Conservation (phyloP, 2,888 invertebrate genomes). For the Yponomeuta plumbellus region DNA sequence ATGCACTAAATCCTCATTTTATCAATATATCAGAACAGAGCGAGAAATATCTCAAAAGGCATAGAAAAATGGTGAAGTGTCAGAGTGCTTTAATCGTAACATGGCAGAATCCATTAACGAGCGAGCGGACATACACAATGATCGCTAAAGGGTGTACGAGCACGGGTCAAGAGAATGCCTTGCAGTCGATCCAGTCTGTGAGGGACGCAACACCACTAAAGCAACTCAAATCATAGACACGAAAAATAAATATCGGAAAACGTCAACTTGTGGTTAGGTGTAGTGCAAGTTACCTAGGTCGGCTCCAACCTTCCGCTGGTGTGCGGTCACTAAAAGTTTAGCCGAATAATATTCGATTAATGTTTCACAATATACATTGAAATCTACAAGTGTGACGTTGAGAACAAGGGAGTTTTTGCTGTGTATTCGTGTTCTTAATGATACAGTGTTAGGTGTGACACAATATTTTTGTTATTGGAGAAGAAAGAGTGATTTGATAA, state of each 20-base stretch:
- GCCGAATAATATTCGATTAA: slow-evolving; percentile 72
- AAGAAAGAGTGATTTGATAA: slow-evolving; percentile 18
- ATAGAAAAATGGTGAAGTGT: slow-evolving; percentile 64
- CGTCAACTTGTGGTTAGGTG: slow-evolving; percentile 74
- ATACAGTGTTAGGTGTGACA: slow-evolving; percentile 54
- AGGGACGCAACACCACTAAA: slow-evolving; percentile 76
- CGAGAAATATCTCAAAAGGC: slow-evolving; percentile 62
- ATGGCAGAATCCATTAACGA: slow-evolving; percentile 65
- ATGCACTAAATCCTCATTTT: slow-evolving; percentile 64
- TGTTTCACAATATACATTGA: slow-evolving; percentile 53
- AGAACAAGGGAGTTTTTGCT: slow-evolving; percentile 40
- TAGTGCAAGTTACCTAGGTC: slow-evolving; percentile 82
- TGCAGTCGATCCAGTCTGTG: slow-evolving; percentile 75
- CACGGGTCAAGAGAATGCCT: slow-evolving; percentile 71
- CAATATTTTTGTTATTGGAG: slow-evolving; percentile 32
- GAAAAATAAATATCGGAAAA: slow-evolving; percentile 72
- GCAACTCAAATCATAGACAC: slow-evolving; percentile 76
- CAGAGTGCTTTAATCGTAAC: slow-evolving; percentile 60
- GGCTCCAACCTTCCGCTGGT: slow-evolving; percentile 83
- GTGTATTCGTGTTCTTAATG: slow-evolving; percentile 43
- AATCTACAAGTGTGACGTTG: slow-evolving; percentile 41
- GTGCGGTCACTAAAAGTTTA: slow-evolving; percentile 81
- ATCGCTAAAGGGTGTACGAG: slow-evolving; percentile 72
- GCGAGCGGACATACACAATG: slow-evolving; percentile 76
- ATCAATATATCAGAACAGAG: slow-evolving; percentile 54